Percentiles rank a stretch among this genome's conserved stretches.
Evolutionary conservation across 2,888 invertebrate genomes (phyloP).

Genomic region (Agrilus mali): DNA sequence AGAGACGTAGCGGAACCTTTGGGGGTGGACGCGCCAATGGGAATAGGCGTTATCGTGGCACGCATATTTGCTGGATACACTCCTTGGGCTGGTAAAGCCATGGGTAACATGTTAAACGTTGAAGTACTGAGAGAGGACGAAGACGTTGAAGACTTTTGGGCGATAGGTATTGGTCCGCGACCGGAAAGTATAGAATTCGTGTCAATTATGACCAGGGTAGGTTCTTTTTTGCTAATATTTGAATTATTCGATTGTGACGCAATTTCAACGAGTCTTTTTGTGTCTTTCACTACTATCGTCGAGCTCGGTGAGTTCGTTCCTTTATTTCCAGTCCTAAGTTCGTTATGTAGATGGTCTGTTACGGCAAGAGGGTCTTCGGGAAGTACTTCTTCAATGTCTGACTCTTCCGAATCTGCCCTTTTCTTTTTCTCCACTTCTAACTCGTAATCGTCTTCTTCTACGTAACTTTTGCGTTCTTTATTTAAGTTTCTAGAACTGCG

Average conservation of each 20-base stretch:
- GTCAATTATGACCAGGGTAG: constrained; percentile 67
- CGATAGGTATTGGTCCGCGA: constrained; percentile 43
- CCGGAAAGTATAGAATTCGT: constrained; percentile 58
- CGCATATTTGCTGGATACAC: constrained; percentile 51
- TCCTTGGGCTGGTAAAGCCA: constrained; percentile 45
- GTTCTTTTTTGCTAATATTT: constrained; percentile 50
- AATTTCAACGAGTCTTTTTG: constrained; percentile 56
- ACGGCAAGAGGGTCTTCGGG: constrained; percentile 46
- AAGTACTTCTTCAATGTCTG: constrained; percentile 52
- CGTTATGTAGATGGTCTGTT: constrained; percentile 17
- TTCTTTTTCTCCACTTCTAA: constrained; percentile 7
- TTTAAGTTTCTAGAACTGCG: constrained; percentile 44
- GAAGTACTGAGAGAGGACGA: constrained; percentile 20
- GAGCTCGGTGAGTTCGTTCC: constrained; percentile 9
- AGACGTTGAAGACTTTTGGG: constrained; percentile 26
- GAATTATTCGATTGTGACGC: constrained; percentile 43
- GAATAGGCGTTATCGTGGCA: constrained; percentile 43
- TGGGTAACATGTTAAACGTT: constrained; percentile 36
- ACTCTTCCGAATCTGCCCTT: constrained; percentile 30
- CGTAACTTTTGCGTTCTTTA: constrained; percentile 24
- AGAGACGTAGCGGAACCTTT: constrained; percentile 7
- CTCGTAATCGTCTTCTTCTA: constrained; percentile 11
- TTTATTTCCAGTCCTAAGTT: constrained; percentile 4
- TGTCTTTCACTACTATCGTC: constrained; percentile 57
- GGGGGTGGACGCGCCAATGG: constrained; percentile 22